Base-by-base conservation (phyloP, 2,797 vertebrate genomes). In the Lepus townsendii region DNA sequence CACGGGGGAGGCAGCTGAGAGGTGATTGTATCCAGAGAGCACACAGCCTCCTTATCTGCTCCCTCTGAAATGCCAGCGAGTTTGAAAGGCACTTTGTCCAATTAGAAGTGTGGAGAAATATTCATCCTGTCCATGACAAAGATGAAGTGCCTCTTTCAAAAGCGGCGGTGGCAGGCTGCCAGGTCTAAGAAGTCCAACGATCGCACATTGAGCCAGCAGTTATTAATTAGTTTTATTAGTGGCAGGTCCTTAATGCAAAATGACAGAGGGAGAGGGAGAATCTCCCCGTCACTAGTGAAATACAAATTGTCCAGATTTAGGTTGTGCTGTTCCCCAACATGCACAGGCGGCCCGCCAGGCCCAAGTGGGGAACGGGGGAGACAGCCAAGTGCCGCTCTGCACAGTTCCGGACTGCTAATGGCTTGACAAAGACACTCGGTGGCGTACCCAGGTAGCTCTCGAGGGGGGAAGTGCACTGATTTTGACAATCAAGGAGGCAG, bases 31-130 rank as follows among this genome's bases (percentile, higher is more conserved):
- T 96, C 97, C 95, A 42, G 78, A 91, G 97, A 97, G 98, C 98
- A 97, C 89, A 91, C 97, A 97, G 98, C 96, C 98, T 97, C 96
- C 98, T 98, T 96, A 98, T 98, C 98, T 97, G 98, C 98, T 98
- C 97, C 97, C 97, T 98, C 98, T 97, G 98, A 98, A 99, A 99
- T 95, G 98, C 98, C 96, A 97, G 96, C 1, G 97, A 98, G 98
- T 99, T 98, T 99, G 98, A 99, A 99, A 99, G 99, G 98, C 98
- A 99, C 99, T 99, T 99, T 99, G 99, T 99, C 99, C 99, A 99
- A 99, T 99, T 99, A 99, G 98, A 99, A 99, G 97, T 98, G 98
- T 98, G 98, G 98, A 98, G 99, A 98, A 99, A 98, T 99, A 99
- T 98, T 99, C 99, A 98, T 99, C 98, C 99, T 98, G 98, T 98